Percentiles rank a stretch among this genome's conserved stretches.
phyloP scores from a whole-genome alignment of 2,888 invertebrate species.

The Drosophila fulvimacula region DNA sequence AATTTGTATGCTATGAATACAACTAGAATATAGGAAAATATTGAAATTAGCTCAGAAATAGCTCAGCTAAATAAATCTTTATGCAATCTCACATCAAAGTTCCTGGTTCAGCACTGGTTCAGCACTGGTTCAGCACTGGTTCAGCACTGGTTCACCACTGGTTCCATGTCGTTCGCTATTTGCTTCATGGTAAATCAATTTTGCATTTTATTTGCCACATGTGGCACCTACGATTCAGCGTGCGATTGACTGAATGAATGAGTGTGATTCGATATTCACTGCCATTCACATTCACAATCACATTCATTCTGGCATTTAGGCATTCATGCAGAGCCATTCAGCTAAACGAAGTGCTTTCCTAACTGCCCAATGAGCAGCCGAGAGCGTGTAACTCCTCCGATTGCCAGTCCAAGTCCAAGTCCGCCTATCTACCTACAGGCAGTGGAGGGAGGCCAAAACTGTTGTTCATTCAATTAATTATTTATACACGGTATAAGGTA shows the following conservation, averaged over 20 bases:
- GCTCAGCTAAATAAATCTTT: background rate
- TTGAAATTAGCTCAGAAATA: background rate
- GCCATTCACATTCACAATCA: constrained; percentile 41
- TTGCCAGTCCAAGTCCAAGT: constrained; percentile 26
- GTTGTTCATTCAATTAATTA: constrained; percentile 80
- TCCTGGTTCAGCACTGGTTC: background rate
- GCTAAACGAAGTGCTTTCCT: constrained; percentile 66
- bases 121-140: background rate
- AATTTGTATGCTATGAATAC: background rate
- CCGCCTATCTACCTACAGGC: background rate
- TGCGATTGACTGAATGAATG: constrained; percentile 11
- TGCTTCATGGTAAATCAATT: background rate
- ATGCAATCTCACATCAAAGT: background rate
- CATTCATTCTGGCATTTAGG: constrained; percentile 31
- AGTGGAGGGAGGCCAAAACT: constrained; percentile 50
- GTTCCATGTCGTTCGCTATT: background rate
- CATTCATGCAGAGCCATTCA: constrained; percentile 46
- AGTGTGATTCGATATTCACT: constrained; percentile 25
- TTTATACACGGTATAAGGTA: constrained; percentile 76
- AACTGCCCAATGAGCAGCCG: constrained; percentile 58
- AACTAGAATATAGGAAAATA: background rate
- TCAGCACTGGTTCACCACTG: background rate
- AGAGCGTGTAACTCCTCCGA: constrained; percentile 59
- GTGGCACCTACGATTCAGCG: constrained; percentile 19
- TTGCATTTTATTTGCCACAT: constrained; percentile 16